Evolutionary conservation across 2,797 vertebrate genomes (phyloP), one percentile per base, ranked within the genome.

Genomic region (Tragopan temminckii): DNA sequence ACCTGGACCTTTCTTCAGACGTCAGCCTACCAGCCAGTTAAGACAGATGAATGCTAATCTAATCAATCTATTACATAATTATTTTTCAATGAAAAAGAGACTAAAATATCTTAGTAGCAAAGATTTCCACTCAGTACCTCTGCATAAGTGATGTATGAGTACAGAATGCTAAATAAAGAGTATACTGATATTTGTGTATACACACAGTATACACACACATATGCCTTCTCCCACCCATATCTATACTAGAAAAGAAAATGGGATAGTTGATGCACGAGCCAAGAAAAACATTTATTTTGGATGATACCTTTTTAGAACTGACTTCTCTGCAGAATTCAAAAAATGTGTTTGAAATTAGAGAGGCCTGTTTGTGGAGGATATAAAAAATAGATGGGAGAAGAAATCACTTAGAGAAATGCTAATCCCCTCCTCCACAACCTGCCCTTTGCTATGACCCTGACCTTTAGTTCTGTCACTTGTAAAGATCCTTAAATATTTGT

Each of bases 401-500:
- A 95, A 96, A 97, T 95, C 83, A 91, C 72, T 94, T 93, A 52
- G 89, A 85, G 85, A 89, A 96, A 96, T 95, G 88, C 70, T 96
- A 96, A 92, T 92, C 93, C 84, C 79, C 78, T 94, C 89, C 90
- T 95, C 90, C 88, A 87, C 85, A 94, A 88, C 79, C 83, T 96
- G 94, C 80, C 93, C 96, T 97, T 96, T 96, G 69, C 93, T 92
- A 25, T 94, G 95, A 93, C 93, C 95, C 89, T 96, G 96, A 96
- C 96, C 94, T 97, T 97, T 96, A 96, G 50, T 96, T 96, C 95
- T 84, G 92, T 89, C 25, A 7, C 61, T 92, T 90, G 74, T 95
- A 96, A 96, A 96, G 93, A 93, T 94, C 80, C 61, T 96, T 95
- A 95, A 96, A 97, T 96, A 95, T 97, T 97, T 97, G 89, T 92